Conservation (phyloP, 2,113 vertebrate species). For the Etheostoma spectabile region DNA sequence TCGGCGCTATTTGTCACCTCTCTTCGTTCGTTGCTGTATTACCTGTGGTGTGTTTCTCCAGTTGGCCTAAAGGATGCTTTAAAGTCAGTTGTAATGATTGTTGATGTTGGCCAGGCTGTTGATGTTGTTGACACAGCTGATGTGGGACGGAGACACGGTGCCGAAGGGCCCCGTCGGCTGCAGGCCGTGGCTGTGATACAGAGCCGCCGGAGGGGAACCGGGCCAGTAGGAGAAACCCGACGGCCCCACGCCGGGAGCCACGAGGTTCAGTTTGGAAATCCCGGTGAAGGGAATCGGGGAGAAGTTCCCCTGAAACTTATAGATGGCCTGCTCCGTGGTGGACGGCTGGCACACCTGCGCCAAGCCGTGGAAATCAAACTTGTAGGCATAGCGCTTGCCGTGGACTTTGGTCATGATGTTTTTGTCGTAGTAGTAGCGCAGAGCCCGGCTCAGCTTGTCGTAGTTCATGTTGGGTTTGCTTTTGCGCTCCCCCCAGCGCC, state of each 20-base stretch:
- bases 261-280: constrained; percentile 97
- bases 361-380: constrained; percentile 97
- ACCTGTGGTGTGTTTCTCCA: background rate
- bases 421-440: constrained; percentile 99
- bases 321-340: constrained; percentile 92
- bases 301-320: constrained; percentile 96
- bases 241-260: constrained; percentile 90
- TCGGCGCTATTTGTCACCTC: background rate
- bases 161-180: constrained; percentile 91
- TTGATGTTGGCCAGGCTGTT: constrained; percentile 85
- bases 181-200: constrained; percentile 91
- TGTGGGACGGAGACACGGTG: constrained; percentile 90
- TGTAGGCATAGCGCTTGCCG: constrained; percentile 98
- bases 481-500: constrained; percentile 97
- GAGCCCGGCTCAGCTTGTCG: constrained; percentile 96
- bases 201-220: constrained; percentile 87
- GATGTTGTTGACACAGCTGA: constrained; percentile 90
- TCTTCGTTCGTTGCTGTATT: background rate
- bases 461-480: constrained; percentile 99
- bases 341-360: constrained; percentile 96
- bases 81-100: constrained; percentile 91
- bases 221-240: constrained; percentile 97
- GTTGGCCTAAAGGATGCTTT: background rate
- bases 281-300: constrained; percentile 93
- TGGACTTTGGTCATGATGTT: constrained; percentile 99